Percentiles rank a stretch among this genome's conserved stretches.
These are phyloP conservation scores for Pseudomyrmex flavicornis DNA, from an alignment of 1,140 invertebrate genomes.

Conservation along the genomic window DNA sequence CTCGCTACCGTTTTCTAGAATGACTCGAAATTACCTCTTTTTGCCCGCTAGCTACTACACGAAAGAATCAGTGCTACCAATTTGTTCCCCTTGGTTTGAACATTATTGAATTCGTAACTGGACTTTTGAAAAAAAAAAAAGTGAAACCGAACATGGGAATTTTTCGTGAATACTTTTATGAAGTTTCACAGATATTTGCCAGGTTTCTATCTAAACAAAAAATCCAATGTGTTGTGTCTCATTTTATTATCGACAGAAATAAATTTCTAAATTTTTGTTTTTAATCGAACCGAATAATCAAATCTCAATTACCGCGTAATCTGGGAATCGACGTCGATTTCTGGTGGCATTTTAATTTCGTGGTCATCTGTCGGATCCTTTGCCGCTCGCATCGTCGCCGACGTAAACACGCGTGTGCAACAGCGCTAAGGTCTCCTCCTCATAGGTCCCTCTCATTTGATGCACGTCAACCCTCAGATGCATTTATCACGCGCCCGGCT, in stretches of 20 bases:
- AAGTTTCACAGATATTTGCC: too few relatives aligned
- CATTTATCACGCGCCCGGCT: slow-evolving; percentile 72
- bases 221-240: too few relatives aligned
- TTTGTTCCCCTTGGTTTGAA: slow-evolving; percentile 26
- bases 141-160: neutral
- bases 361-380: slow-evolving; percentile 66
- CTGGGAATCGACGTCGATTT: slow-evolving; percentile 60
- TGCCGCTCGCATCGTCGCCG: slow-evolving; percentile 41
- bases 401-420: slow-evolving; percentile 47
- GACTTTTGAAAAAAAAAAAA: neutral
- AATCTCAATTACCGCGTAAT: slow-evolving; percentile 56
- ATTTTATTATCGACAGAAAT: too few relatives aligned
- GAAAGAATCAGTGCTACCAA: slow-evolving; percentile 20
- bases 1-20: slow-evolving; percentile 68
- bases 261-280: too few relatives aligned
- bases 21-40: slow-evolving; percentile 60
- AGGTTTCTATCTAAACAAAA: too few relatives aligned
- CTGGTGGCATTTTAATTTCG: slow-evolving; percentile 63
- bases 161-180: neutral
- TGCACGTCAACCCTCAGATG: slow-evolving; percentile 67
- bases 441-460: slow-evolving; percentile 63
- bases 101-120: slow-evolving; percentile 33
- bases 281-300: slow-evolving; percentile 28
- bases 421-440: neutral
- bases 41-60: slow-evolving; percentile 40